These are phyloP conservation scores for Bombus soroeensis DNA, from an alignment of 1,140 invertebrate genomes.

Conservation along the genomic window DNA sequence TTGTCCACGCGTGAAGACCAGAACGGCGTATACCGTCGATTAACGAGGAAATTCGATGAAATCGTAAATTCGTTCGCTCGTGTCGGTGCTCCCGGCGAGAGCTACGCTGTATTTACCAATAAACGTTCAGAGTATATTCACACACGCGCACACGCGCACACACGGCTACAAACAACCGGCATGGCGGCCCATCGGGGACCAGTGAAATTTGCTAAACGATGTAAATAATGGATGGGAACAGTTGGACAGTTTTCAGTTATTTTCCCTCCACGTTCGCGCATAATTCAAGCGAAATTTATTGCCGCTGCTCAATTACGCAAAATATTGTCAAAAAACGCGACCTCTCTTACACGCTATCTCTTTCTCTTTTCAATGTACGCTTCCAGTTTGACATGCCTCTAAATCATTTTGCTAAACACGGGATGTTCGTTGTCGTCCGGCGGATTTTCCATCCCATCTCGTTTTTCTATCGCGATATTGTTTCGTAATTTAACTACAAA, in stretches of 20 bases:
- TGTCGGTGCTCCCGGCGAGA: conserved; percentile 27
- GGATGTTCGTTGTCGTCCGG: conserved; percentile 17
- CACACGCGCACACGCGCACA: conserved; percentile 19
- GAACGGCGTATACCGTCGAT: conserved; percentile 67
- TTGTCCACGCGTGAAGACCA: conserved; percentile 61
- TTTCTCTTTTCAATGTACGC: neutral
- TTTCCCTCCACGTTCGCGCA: conserved; percentile 70
- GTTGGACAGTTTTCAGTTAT: conserved; percentile 80
- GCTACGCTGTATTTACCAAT: conserved; percentile 56
- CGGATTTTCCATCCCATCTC: neutral
- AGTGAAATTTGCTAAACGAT: conserved; percentile 80
- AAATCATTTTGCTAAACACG: conserved; percentile 25
- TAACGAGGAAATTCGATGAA: conserved; percentile 74
- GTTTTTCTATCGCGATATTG: neutral
- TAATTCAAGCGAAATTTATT: conserved; percentile 79
- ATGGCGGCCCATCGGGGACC: conserved; percentile 60
- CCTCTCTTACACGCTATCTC: neutral
- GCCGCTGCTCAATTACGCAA: conserved; percentile 79
- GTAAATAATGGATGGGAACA: conserved; percentile 79
- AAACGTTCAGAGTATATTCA: conserved; percentile 55
- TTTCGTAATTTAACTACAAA: neutral
- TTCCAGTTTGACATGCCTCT: neutral
- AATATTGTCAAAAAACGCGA: conserved; percentile 78
- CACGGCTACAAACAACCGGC: conserved; percentile 12
- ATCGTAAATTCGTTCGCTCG: conserved; percentile 72